Evolutionary conservation across 1,140 invertebrate genomes (phyloP).

Genomic region (Cotesia chilonis): DNA sequence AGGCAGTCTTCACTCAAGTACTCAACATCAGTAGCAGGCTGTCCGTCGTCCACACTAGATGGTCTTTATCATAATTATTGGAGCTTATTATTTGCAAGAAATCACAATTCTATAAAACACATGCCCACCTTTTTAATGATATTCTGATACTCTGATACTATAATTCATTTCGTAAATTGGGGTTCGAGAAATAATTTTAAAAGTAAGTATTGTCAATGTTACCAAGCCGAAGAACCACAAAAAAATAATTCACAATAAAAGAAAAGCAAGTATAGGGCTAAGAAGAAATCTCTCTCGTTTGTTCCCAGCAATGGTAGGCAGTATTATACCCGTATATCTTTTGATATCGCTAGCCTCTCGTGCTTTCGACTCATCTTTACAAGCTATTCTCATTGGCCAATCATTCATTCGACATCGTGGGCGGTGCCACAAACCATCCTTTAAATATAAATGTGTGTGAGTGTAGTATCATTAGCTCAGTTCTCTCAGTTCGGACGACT

Average conservation of each 20-base stretch:
- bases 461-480: slow-evolving; percentile 58
- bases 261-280: slow-evolving; percentile 16
- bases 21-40: slow-evolving; percentile 58
- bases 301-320: slow-evolving; percentile 39
- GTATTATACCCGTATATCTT: slow-evolving; percentile 49
- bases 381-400: slow-evolving; percentile 51
- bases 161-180: too few species aligned
- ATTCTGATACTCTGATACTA: too few species aligned
- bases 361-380: slow-evolving; percentile 1
- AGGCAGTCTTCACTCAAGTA: slow-evolving; percentile 58
- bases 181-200: too few species aligned
- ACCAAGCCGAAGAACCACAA: not conserved
- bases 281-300: slow-evolving; percentile 5
- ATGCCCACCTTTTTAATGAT: not conserved
- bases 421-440: slow-evolving; percentile 49
- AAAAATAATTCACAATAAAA: slow-evolving; percentile 6
- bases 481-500: slow-evolving; percentile 50
- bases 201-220: not conserved
- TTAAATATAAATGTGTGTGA: slow-evolving; percentile 65
- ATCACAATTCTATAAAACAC: not conserved
- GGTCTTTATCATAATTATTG: slow-evolving; percentile 11
- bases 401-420: slow-evolving; percentile 47
- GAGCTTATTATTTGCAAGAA: not conserved
- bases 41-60: slow-evolving; percentile 46
- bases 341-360: slow-evolving; percentile 46